Base-by-base conservation (phyloP, 1,140 invertebrate genomes). In the Branchinecta lindahli region DNA sequence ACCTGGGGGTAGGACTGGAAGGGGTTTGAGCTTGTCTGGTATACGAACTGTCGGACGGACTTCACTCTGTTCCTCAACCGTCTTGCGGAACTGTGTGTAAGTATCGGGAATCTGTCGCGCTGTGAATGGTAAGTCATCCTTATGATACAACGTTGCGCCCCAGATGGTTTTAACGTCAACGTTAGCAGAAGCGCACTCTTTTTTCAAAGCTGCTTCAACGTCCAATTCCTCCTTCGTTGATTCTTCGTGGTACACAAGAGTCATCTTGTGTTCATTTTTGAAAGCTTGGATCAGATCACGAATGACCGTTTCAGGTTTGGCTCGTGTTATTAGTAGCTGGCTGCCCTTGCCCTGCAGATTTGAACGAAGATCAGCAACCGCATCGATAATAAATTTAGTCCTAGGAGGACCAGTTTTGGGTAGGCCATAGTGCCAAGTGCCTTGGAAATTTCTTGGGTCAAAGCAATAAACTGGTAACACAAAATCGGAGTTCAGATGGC, bases 41-140 rank as follows among this genome's bases (percentile, higher is more conserved):
- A 77, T 76, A 7, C 72, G 61, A 8, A 78, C 46, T 66, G 73
- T 71, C 8, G 72, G 70, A 20, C 78, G 74, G 3, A 80, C 75
- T 69, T 71, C 47, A 47, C 73, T 69, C 45, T 73, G 52, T 6
- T 69, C 68, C 73, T 80, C 79, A 15, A 80, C 77, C 70, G 70
- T 71, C 70, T 79, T 79, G n/a, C 80, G 71, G 72, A 81, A 80
- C 70, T 77, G 74, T 65, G 80, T 79, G 70, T 79, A 81, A 3
- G 79, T 76, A 74, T 81, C 77, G 67, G 80, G 80, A 33, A 78
- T 69, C 70, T 76, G 77, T 68, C 15, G 73, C 52, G 73, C 69
- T 66, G 72, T 68, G 72, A 77, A 81, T 18, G 79, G 78, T n/a
- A 81, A 69, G 70, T 81, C 79, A 72, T 77, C 74, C 45, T 72